These are phyloP conservation scores for Nasonia oneida DNA, from an alignment of 2,888 invertebrate species.

Conservation along the genomic window DNA sequence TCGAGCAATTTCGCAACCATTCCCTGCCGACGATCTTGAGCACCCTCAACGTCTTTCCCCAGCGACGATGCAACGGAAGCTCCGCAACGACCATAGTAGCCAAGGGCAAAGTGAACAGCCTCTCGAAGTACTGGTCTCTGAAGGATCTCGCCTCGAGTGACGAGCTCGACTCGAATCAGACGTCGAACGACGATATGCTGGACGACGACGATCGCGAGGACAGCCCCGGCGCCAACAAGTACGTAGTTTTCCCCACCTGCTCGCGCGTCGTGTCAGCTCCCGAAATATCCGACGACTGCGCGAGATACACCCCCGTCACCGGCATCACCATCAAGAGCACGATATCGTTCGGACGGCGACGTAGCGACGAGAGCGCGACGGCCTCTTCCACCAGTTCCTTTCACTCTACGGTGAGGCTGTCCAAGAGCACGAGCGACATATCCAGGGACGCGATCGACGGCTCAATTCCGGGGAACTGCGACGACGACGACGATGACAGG, in stretches of 20 bases:
- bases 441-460: constrained; percentile 46
- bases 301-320: constrained; percentile 55
- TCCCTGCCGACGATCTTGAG: constrained; percentile 70
- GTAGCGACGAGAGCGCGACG: constrained; percentile 59
- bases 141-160: constrained; percentile 70
- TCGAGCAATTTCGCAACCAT: constrained; percentile 70
- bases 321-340: constrained; percentile 68
- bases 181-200: constrained; percentile 58
- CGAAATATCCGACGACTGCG: constrained; percentile 67
- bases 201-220: constrained; percentile 21
- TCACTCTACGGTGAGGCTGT: constrained; percentile 44
- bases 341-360: constrained; percentile 66
- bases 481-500: constrained; percentile 56
- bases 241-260: constrained; percentile 70
- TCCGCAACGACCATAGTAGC: constrained; percentile 48
- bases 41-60: constrained; percentile 64
- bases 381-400: constrained; percentile 51
- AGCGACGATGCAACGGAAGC: constrained; percentile 6
- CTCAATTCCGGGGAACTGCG: constrained; percentile 61
- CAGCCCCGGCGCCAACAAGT: constrained; percentile 62
- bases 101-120: constrained; percentile 68
- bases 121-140: constrained; percentile 74
- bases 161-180: constrained; percentile 62
- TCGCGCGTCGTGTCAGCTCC: constrained; percentile 72
- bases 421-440: constrained; percentile 66